Percentiles rank a stretch among this genome's conserved stretches.
These are phyloP conservation scores for Nephrotoma guestfalica DNA, from an alignment of 2,888 invertebrate species.

Conservation along the genomic window DNA sequence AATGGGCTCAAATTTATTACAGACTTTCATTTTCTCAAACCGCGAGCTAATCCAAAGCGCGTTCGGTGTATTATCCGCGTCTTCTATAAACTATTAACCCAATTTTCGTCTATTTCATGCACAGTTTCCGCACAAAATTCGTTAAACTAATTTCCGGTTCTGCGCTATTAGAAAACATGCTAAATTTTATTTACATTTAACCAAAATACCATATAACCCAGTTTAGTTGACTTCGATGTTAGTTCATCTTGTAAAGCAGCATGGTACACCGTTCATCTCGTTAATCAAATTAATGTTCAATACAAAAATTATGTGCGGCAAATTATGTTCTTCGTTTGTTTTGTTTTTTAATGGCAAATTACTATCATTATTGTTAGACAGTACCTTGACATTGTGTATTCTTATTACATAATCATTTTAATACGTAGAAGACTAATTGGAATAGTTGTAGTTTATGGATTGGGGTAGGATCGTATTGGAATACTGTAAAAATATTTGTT, in stretches of 20 bases:
- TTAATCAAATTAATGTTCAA: background rate
- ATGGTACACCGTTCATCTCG: background rate
- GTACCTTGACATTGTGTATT: too few relatives aligned
- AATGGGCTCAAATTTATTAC: background rate
- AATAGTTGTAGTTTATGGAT: too few relatives aligned
- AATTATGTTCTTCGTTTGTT: too few relatives aligned
- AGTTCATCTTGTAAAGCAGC: background rate
- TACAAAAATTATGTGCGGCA: background rate
- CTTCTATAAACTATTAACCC: background rate
- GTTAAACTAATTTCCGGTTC: background rate
- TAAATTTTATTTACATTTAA: background rate
- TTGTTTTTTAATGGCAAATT: too few relatives aligned
- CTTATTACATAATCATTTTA: too few relatives aligned
- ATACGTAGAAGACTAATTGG: too few relatives aligned
- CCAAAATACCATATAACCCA: background rate
- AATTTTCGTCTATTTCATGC: background rate
- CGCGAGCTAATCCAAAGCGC: background rate
- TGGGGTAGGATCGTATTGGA: too few relatives aligned
- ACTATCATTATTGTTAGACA: too few relatives aligned
- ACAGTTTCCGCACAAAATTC: background rate
- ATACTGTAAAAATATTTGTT: too few relatives aligned
- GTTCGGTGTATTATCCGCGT: background rate
- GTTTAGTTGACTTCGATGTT: background rate
- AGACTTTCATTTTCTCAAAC: background rate
- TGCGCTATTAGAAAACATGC: background rate